Percentiles rank a stretch among this genome's conserved stretches.
Evolutionary conservation across 2,888 invertebrate genomes (phyloP).

Genomic region (Plebejus melissa): DNA sequence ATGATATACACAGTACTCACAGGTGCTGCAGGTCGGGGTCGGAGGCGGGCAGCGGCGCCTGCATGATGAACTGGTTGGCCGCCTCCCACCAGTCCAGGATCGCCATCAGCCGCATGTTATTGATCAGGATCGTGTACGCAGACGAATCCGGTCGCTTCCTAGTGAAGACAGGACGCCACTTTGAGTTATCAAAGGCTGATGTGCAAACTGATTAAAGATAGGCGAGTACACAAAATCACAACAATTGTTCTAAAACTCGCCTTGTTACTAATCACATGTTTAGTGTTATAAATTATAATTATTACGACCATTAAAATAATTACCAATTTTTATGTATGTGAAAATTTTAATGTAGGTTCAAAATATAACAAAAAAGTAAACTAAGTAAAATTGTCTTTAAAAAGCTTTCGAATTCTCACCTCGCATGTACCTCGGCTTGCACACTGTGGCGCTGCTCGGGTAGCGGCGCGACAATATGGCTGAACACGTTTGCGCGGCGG

Average conservation of each 20-base stretch:
- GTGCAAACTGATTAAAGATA: no score
- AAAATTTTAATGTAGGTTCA: background rate
- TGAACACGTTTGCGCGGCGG: constrained; percentile 90
- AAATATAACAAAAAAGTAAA: background rate
- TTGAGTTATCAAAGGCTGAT: background rate
- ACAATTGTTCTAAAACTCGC: no score
- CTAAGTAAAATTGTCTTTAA: background rate
- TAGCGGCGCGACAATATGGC: constrained; percentile 91
- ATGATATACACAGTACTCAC: constrained; percentile 39
- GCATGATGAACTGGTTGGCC: constrained; percentile 87
- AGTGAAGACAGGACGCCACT: background rate
- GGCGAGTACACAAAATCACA: background rate
- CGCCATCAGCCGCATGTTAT: constrained; percentile 96
- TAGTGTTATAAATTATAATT: no score
- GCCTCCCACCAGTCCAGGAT: constrained; percentile 96
- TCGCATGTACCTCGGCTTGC: constrained; percentile 86
- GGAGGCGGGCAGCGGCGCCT: constrained; percentile 59
- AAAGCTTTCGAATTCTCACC: constrained; percentile 43
- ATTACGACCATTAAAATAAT: no score
- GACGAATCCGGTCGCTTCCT: constrained; percentile 83
- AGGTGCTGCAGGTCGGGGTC: constrained; percentile 54
- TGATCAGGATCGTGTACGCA: constrained; percentile 92
- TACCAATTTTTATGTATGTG: no score
- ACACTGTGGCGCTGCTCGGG: constrained; percentile 80
- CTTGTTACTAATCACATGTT: no score